phyloP scores from a whole-genome alignment of 2,797 vertebrate species.

The Mus caroli region DNA sequence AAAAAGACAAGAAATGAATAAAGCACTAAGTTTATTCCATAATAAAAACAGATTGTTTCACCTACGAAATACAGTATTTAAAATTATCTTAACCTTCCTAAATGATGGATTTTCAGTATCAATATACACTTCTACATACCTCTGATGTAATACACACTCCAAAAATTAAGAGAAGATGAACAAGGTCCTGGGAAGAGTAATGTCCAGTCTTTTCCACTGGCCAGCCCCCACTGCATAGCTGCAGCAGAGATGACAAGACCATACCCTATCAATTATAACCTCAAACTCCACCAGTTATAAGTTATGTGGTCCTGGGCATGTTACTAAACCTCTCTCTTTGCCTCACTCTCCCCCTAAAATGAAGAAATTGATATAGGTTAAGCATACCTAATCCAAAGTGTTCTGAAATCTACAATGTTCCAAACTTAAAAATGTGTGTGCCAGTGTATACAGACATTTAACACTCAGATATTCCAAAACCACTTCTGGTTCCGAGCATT shows the following conservation, averaged over 20 bases:
- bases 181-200: neutral
- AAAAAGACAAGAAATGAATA: neutral
- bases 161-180: neutral
- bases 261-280: neutral
- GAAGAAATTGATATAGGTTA: neutral
- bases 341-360: neutral
- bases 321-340: neutral
- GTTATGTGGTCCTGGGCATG: neutral
- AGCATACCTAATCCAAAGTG: neutral
- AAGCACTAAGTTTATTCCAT: neutral
- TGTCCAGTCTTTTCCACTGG: neutral
- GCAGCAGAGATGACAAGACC: neutral
- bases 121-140: slow-evolving; percentile 35
- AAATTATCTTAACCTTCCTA: slow-evolving; percentile 11
- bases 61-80: neutral
- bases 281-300: neutral
- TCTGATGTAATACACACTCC: neutral
- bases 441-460: neutral
- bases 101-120: neutral
- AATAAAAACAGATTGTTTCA: slow-evolving; percentile 50
- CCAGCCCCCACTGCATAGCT: neutral
- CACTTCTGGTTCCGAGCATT: neutral
- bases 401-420: neutral
- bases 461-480: neutral
- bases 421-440: neutral